Evolutionary conservation across 1,140 invertebrate species (phyloP), one percentile per base, ranked within the genome.

Genomic region (Neoseiulus cucumeris): DNA sequence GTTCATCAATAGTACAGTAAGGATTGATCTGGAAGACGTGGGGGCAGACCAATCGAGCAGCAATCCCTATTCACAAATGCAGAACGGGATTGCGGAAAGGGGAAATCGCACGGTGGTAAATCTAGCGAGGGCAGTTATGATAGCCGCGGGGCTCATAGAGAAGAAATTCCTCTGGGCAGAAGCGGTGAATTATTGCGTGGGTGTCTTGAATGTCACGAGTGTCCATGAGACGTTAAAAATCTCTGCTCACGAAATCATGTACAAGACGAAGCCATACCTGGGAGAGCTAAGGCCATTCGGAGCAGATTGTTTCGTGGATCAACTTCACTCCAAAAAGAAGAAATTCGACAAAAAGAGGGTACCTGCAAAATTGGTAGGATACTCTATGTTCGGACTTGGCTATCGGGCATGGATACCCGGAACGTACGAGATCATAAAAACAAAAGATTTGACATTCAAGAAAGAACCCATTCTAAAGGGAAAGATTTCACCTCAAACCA

Each of bases 41-140:
- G 42, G 42, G 12, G 42, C 42, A n/a, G 42, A 44, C 42, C 42
- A 44, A 44, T 12, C 42, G n/a, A 12, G 12, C 1, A 64, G 12
- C 33, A 51, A 55, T 12, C 45, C 66, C 42, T 67, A 69, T 17
- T 25, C 18, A 4, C 51, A 64, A 17, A 22, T 45, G 12, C 12
- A 7, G 41, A 64, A 66, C 42, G 67, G 67, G 0, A 6, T 42
- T 1, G 44, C 64, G 0, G 67, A 69, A 64, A 47, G 41, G 14
- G 22, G 33, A 6, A 68, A 67, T 0, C 29, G 44, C 1, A 69
- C 68, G 6, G 51, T 70, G 9, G 22, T 55, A 2, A 30, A 66
- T 45, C 41, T 22, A 64, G 47, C 64, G 20, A n/a, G 47, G 28
- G 47, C 69, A 22, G 67, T 69, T 65, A 4, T 69, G 1, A 14